Base-by-base conservation (phyloP, 2,888 invertebrate species). In the Aelia acuminata region DNA sequence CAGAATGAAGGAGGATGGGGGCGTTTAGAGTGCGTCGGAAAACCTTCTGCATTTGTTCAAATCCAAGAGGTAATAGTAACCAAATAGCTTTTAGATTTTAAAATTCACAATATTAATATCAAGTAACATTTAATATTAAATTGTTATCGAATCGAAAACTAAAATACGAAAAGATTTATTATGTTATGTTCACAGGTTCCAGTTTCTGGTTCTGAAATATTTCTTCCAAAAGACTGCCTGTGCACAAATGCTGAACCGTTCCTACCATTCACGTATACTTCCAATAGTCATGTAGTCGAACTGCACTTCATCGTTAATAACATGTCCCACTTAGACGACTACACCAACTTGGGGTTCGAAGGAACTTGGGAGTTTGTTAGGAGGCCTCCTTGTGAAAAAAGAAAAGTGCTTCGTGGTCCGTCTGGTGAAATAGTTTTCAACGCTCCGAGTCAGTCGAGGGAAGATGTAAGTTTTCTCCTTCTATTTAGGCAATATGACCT, bases 251-350 rank as follows among this genome's bases (percentile, higher is more conserved):
- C 92, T 87, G 92, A 90, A 35, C 88, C 90, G 1, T 89, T 90
- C n/a, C 92, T 95, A 89, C 95, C 95, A 22, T 96, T 96, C 92
- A 96, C 96, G 90, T 96, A 96, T 92, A 95, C 95, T 57, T 97
- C 97, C 18, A 94, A 95, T 22, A 94, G 96, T 87, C 95, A 95
- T 90, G 94, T 96, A 53, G 95, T 97, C 22, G 97, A 97, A 92
- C 93, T 98, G 57, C 95, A 96, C 91, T 97, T 98, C 91, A 95
- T 95, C 90, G 96, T 97, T 26, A 94, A 94, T 88, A 95, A 96
- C 91, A 97, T 98, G 98, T 95, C 96, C 90, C 95, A 97, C 1
- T 93, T 96, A 31, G 97, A 98, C 91, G 97, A 98, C 93, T 97
- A 97, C 92, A 95, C 96, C 89, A 95, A 96, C 85, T 94, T 97